phyloP scores from a whole-genome alignment of 2,888 invertebrate genomes.

The Caenorhabditis sp. region DNA sequence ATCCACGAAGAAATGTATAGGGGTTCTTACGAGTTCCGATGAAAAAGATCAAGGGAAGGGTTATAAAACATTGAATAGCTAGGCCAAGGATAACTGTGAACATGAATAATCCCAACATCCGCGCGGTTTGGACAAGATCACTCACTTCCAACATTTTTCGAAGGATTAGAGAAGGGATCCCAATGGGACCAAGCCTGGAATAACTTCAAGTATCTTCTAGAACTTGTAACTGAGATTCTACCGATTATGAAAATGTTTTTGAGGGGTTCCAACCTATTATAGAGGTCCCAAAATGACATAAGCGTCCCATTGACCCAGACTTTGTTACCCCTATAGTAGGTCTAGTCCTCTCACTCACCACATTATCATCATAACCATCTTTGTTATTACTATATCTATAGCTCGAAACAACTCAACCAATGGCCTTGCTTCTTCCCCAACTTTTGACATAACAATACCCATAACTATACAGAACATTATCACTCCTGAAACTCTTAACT shows the following conservation, averaged over 20 bases:
- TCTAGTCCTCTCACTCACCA: too few species aligned
- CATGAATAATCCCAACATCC: slow-evolving; percentile 78
- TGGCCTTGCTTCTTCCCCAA: slow-evolving; percentile 82
- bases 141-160: slow-evolving; percentile 78
- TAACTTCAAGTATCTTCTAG: too few species aligned
- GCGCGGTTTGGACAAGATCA: slow-evolving; percentile 74
- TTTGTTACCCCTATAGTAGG: too few species aligned
- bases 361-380: slow-evolving; percentile 88
- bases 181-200: slow-evolving; percentile 79
- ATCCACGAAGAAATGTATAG: slow-evolving; percentile 73
- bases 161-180: slow-evolving; percentile 78
- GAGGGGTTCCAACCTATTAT: too few species aligned
- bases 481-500: slow-evolving; percentile 58
- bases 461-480: slow-evolving; percentile 83
- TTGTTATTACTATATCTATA: slow-evolving; percentile 88
- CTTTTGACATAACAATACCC: slow-evolving; percentile 85
- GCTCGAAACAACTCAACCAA: slow-evolving; percentile 83
- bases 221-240: too few species aligned
- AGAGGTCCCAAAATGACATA: too few species aligned
- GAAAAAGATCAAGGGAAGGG: slow-evolving; percentile 77
- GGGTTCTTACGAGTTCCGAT: slow-evolving; percentile 73
- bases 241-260: too few species aligned
- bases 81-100: slow-evolving; percentile 75
- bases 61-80: slow-evolving; percentile 76
- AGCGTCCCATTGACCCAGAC: too few species aligned